Base-by-base conservation (phyloP, 2,888 invertebrate species). In the Leistus spinibarbis region DNA sequence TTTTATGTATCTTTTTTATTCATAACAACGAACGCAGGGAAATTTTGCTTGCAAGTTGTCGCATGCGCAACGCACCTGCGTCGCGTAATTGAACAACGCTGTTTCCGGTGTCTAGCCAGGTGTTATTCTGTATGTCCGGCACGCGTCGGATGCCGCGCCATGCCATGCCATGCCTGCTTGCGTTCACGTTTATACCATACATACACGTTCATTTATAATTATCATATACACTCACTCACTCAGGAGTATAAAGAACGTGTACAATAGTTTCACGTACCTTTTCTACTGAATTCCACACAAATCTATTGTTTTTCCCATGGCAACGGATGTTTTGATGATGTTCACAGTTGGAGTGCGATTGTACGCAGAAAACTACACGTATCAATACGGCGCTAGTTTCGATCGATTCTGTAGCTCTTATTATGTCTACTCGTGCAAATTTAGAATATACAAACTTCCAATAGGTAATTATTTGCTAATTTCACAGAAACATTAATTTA, bases 121-220 rank as follows among this genome's bases (percentile, higher is more conserved):
- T 73, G 73, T 73, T 67, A 60, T 65, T 73, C 66, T 53, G 73
- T 73, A 73, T 73, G 73, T 73, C 73, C 73, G 73, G 73, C 73
- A 73, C 72, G 72, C 66, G 69, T 69, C 65, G 72, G 72, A 72
- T 65, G 66, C 72, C 72, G 20, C 27, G 66, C 70, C 70, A 62
- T 23, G 63, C 57, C n/a, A n/a, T n/a, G n/a, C n/a, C n/a, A n/a
- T 3, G 57, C 16, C 57, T 57, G 16, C 23, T 23, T 60, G 60
- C 10, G 16, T 64, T 64, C 64, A 64, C 64, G 64, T 24, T 13
- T 23, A 23, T 7, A 40, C 40, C 40, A 40, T 40, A 40, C 40
- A 40, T 13, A 40, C 40, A 40, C 40, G 40, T 40, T 40, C 40
- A 40, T 40, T 40, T 40, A 40, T 40, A 40, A 40, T 40, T 40